These are phyloP conservation scores for Thamnophis sirtalis DNA, from an alignment of 2,113 vertebrate genomes.

Conservation along the genomic window DNA sequence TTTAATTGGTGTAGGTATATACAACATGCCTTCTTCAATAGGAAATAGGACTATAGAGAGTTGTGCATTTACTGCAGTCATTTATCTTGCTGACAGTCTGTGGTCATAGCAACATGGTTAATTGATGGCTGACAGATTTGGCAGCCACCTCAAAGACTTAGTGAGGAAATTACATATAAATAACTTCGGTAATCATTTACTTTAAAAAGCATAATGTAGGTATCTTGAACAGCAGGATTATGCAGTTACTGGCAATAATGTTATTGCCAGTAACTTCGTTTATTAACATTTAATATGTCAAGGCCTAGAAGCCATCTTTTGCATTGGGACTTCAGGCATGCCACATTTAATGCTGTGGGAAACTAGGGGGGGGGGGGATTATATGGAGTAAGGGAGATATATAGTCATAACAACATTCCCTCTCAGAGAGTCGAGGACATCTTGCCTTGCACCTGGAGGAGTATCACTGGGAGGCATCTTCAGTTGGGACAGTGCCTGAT, in stretches of 20 bases:
- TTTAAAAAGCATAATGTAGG: background rate
- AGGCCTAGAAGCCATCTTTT: too few species aligned
- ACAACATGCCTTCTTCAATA: background rate
- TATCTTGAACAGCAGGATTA: background rate
- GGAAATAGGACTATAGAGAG: background rate
- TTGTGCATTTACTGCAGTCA: conserved; percentile 18
- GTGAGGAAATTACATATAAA: background rate
- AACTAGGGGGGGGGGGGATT: too few species aligned
- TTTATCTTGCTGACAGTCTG: conserved; percentile 14
- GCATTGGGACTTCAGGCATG: too few species aligned
- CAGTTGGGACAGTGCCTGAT: too few species aligned
- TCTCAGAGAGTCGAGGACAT: too few species aligned
- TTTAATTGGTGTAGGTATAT: background rate
- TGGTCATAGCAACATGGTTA: conserved; percentile 19
- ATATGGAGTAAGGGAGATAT: too few species aligned
- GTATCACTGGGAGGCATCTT: too few species aligned
- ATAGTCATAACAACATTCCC: too few species aligned
- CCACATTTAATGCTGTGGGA: too few species aligned
- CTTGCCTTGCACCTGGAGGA: too few species aligned
- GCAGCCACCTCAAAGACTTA: conserved; percentile 6
- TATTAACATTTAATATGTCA: background rate
- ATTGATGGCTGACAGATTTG: conserved; percentile 24
- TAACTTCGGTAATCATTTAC: background rate
- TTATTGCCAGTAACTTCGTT: background rate
- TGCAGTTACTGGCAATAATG: background rate